Conservation (phyloP, 2,113 vertebrate species). For the Chloebia gouldiae region DNA sequence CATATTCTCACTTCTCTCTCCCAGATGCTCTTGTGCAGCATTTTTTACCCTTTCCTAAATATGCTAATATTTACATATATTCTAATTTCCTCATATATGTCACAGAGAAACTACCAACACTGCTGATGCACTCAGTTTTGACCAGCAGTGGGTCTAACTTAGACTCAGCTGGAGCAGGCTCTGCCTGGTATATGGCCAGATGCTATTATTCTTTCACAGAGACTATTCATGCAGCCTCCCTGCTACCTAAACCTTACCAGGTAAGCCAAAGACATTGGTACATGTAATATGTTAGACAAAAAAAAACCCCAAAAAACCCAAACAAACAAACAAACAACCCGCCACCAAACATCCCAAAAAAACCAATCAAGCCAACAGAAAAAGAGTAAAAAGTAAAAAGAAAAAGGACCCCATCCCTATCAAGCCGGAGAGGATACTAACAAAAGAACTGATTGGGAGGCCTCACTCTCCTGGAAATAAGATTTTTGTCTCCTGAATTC, state of each 20-base stretch:
- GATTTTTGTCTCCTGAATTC: background rate
- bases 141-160: background rate
- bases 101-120: background rate
- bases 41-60: background rate
- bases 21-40: background rate
- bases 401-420: fast-evolving
- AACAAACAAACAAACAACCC: background rate
- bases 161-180: background rate
- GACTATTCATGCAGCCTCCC: background rate
- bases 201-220: background rate
- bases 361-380: background rate
- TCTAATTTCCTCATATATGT: background rate
- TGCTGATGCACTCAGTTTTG: background rate
- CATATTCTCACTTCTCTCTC: background rate
- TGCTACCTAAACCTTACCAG: background rate
- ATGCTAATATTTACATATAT: background rate
- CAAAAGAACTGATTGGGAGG: background rate
- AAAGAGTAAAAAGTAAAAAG: fast-evolving
- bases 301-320: background rate
- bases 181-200: background rate
- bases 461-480: background rate
- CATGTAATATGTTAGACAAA: background rate
- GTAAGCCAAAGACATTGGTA: background rate
- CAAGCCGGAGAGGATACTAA: background rate
- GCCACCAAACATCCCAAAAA: background rate